Conservation (phyloP, 2,888 invertebrate genomes). For the Eilema griseolum region DNA sequence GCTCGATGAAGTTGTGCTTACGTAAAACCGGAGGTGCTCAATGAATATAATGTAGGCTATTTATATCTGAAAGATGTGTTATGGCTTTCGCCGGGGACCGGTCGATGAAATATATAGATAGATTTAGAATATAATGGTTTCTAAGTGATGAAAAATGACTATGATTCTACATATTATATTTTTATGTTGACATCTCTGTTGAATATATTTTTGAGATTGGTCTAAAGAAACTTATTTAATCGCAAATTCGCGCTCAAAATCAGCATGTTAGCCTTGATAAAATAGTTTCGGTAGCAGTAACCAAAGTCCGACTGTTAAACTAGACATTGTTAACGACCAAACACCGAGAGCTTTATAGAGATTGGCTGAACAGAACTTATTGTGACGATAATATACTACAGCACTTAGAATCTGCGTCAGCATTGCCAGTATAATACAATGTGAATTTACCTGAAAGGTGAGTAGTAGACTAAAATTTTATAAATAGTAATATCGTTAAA, state of each 20-base stretch:
- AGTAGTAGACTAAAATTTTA: neutral
- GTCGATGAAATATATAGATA: neutral
- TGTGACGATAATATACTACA: neutral
- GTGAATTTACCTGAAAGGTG: neutral
- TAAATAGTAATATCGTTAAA: no score
- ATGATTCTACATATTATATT: neutral
- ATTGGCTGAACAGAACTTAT: neutral
- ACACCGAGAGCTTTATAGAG: neutral
- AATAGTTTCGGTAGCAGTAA: neutral
- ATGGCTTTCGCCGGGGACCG: neutral
- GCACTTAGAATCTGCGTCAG: neutral
- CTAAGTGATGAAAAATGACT: neutral
- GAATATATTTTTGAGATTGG: neutral
- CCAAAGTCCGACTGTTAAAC: neutral
- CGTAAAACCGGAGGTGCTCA: slow-evolving; percentile 17
- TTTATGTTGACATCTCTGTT: neutral
- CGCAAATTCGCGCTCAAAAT: no score
- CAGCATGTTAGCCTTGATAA: neutral
- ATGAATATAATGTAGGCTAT: slow-evolving; percentile 23
- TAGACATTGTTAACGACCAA: neutral
- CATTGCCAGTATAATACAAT: neutral
- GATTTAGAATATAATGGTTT: neutral
- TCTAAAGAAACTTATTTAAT: neutral
- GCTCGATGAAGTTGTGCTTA: slow-evolving; percentile 29
- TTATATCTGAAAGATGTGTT: slow-evolving; percentile 19